Conservation (phyloP, 2,888 invertebrate genomes). For the Mythimna loreyi region DNA sequence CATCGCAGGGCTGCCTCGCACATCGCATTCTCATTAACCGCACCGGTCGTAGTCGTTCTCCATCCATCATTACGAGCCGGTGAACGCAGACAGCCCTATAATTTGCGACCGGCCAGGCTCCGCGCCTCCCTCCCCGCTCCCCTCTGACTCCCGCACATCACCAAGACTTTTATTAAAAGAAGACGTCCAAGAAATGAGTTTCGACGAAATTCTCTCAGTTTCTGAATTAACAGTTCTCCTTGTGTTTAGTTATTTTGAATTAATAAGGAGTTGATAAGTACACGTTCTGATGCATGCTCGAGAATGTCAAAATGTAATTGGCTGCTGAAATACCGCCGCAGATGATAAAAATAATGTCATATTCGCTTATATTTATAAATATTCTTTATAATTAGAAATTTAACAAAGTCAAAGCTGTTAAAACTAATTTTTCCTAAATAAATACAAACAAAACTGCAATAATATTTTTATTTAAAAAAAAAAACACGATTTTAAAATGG, state of each 20-base stretch:
- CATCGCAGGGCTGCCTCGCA: conserved; percentile 79
- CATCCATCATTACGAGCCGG: conserved; percentile 86
- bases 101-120: conserved; percentile 78
- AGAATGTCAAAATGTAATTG: conserved; percentile 53
- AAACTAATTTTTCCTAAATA: conserved; percentile 28
- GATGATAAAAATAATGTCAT: conserved; percentile 46
- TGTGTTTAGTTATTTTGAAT: conserved; percentile 56
- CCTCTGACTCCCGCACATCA: conserved; percentile 66
- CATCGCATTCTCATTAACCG: conserved; percentile 81
- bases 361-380: conserved; percentile 6
- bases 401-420: not conserved
- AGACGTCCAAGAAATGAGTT: conserved; percentile 83
- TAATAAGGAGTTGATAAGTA: conserved; percentile 54
- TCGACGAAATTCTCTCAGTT: conserved; percentile 77
- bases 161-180: conserved; percentile 81
- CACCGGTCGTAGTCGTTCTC: conserved; percentile 73
- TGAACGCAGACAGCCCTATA: conserved; percentile 85
- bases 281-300: conserved; percentile 34
- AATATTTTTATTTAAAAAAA: not conserved
- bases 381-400: not conserved
- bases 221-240: conserved; percentile 72
- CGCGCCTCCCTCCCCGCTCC: conserved; percentile 60
- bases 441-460: conserved; percentile 25
- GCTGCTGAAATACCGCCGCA: conserved; percentile 34
- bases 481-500: conserved; percentile 1